Evolutionary conservation across 1,140 invertebrate genomes (phyloP).

Genomic region (Ectropis grisescens): DNA sequence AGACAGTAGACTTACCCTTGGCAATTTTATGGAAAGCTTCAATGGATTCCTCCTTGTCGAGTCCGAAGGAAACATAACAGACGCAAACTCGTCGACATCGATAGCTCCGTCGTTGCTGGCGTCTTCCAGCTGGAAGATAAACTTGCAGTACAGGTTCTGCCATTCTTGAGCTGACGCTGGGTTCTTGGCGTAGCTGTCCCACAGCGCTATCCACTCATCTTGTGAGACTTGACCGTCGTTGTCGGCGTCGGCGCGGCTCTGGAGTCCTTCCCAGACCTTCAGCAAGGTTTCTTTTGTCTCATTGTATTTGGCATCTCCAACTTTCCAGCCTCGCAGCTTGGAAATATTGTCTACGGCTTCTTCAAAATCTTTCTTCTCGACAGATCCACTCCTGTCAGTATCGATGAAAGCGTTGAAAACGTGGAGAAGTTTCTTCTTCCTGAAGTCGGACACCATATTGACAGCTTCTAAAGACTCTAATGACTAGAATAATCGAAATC

Average conservation of each 20-base stretch:
- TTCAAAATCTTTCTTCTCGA: constrained; percentile 85
- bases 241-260: constrained; percentile 81
- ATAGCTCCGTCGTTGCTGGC: constrained; percentile 84
- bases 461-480: background rate
- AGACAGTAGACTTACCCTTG: constrained; percentile 75
- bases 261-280: constrained; percentile 84
- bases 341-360: constrained; percentile 82
- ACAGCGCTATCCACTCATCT: constrained; percentile 88
- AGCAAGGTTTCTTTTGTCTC: constrained; percentile 78
- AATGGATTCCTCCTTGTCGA: constrained; percentile 76
- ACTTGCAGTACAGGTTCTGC: constrained; percentile 83
- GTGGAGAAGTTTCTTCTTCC: constrained; percentile 87
- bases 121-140: constrained; percentile 87
- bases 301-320: constrained; percentile 75
- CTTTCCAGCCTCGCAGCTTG: constrained; percentile 77
- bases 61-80: constrained; percentile 81
- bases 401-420: constrained; percentile 89
- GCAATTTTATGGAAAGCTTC: constrained; percentile 82
- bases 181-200: constrained; percentile 82
- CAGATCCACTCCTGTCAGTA: constrained; percentile 82
- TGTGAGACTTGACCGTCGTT: constrained; percentile 83
- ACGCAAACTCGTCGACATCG: constrained; percentile 82
- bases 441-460: constrained; percentile 86
- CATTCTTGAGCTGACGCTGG: constrained; percentile 80
- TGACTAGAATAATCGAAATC: background rate